Conservation (phyloP, 2,888 invertebrate genomes). For the Lasioglossum figueresi region DNA sequence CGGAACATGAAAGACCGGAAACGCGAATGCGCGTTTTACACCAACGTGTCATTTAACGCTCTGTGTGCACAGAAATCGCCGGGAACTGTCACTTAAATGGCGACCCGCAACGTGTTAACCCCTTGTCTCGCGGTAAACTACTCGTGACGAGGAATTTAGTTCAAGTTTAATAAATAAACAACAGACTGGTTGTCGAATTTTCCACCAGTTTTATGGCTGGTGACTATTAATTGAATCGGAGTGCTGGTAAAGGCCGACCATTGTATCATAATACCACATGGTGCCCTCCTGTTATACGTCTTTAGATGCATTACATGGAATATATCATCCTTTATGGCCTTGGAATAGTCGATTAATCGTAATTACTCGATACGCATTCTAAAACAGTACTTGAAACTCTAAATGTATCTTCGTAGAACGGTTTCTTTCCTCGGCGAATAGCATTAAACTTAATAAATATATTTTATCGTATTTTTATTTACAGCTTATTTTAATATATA, state of each 20-base stretch:
- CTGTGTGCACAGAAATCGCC: constrained; percentile 10
- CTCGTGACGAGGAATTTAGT: not conserved
- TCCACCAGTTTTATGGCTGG: not conserved
- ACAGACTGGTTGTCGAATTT: not conserved
- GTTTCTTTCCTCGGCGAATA: not conserved
- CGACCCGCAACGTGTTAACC: not conserved
- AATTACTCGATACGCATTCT: not conserved
- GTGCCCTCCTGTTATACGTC: not conserved
- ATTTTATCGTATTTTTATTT: too few relatives aligned
- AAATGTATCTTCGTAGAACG: not conserved
- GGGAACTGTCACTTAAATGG: constrained; percentile 3
- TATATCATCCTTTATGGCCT: constrained; percentile 5
- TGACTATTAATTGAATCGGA: not conserved
- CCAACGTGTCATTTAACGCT: constrained; percentile 12
- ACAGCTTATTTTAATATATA: too few relatives aligned
- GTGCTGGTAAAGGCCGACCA: not conserved
- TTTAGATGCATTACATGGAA: constrained; percentile 5
- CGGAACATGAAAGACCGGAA: constrained; percentile 14
- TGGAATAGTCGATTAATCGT: constrained; percentile 5
- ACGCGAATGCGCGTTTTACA: constrained; percentile 11
- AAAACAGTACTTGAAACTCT: not conserved
- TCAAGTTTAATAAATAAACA: not conserved
- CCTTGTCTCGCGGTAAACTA: not conserved
- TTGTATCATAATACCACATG: not conserved
- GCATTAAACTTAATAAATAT: not conserved